Base-by-base conservation (phyloP, 2,113 vertebrate species). In the Microtus richardsoni region DNA sequence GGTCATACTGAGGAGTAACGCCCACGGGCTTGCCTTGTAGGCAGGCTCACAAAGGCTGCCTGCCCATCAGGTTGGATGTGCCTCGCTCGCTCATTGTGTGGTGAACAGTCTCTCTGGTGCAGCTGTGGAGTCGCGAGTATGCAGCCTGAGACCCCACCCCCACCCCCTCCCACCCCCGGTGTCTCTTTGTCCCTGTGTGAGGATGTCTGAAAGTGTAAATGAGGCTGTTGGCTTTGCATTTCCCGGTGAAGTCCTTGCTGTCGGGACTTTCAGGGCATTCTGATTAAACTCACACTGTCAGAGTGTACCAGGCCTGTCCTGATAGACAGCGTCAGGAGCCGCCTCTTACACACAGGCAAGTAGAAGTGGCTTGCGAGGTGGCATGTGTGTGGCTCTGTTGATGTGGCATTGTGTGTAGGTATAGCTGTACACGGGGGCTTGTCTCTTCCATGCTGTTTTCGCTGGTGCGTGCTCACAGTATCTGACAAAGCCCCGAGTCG, bases 401-500 rank as follows among this genome's bases (percentile, higher is more conserved):
- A 12, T 22, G 22, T 39, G 68, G 89, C 3, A 74, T 9, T 16
- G 19, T 21, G 36, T 54, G 84, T 36, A 0, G 11, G 8, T 30
- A 47, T 49, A 49, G 54, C 75, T 14, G 60, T 54, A 87, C 58
- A 21, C 19, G 22, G 73, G 39, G 19, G 21, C 49, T 16, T 80
- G 82, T 36, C 10, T 24, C 70, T 68, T 7, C 52, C 44, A 82
- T 66, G 79, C 64, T 77, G 60, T 82, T 49, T 54, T 68, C 54
- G 44, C 17, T 58, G 17, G 73, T 28, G 30, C 7, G 4, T 0
- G 0, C 92, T 44, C 39, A 13, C 4, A 22, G 79, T 19, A 6
- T 85, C 66, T 74, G 85, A 88, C 77, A 47, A 74, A 92, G 82
- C 85, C 64, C 66, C 68, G 39, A 90, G 68, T 52, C 87, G 28